A percentile compares a stretch with the other conserved stretches of the same genome.
Evolutionary conservation across 2,888 invertebrate species (phyloP).

Genomic region (Athripsodes cinereus): DNA sequence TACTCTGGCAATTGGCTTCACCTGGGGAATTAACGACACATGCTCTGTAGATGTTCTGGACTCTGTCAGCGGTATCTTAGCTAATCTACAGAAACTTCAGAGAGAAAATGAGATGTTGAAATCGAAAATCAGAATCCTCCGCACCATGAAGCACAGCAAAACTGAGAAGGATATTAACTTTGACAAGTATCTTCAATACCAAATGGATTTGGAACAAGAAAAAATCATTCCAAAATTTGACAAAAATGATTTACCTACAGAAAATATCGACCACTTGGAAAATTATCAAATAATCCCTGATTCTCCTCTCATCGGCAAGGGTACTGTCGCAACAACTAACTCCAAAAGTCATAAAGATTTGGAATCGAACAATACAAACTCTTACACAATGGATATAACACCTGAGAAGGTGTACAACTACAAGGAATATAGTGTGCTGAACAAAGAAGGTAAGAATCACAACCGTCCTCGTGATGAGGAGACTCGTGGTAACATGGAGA

Average conservation of each 20-base stretch:
- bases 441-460: not conserved
- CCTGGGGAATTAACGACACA: constrained; percentile 48
- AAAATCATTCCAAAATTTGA: not conserved
- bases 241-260: not conserved
- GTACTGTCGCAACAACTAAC: not conserved
- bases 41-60: constrained; percentile 38
- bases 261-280: too few relatives aligned
- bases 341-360: not conserved
- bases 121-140: constrained; percentile 22
- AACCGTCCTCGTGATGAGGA: not conserved
- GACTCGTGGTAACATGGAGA: not conserved
- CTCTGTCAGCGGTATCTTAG: constrained; percentile 45
- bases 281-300: not conserved
- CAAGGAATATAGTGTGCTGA: not conserved
- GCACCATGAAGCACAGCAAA: constrained; percentile 15
- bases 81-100: constrained; percentile 46
- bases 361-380: not conserved
- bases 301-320: not conserved
- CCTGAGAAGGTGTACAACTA: too few relatives aligned
- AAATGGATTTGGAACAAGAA: constrained; percentile 9
- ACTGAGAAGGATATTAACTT: constrained; percentile 6
- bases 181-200: constrained; percentile 9
- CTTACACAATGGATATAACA: not conserved
- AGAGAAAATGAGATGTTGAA: constrained; percentile 41
- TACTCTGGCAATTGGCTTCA: constrained; percentile 47